These are phyloP conservation scores for Leptosomus discolor DNA, from an alignment of 2,113 vertebrate genomes.

Conservation along the genomic window DNA sequence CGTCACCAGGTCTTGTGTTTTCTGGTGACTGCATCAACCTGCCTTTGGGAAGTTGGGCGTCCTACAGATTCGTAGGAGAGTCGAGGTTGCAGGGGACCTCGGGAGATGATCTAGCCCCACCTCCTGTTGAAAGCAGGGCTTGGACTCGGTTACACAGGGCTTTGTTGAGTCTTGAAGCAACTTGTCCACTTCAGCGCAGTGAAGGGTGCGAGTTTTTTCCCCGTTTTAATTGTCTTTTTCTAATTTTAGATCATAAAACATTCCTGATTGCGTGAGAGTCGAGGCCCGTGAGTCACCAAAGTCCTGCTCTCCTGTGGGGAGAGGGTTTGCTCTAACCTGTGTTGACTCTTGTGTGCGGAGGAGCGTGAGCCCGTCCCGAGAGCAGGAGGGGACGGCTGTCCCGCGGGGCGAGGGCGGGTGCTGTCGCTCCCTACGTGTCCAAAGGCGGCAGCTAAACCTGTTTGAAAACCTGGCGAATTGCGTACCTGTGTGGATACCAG, in stretches of 20 bases:
- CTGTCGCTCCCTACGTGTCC: accelerated
- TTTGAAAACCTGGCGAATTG: neutral
- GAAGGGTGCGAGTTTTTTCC: neutral
- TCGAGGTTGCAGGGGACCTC: accelerated
- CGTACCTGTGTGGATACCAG: no score
- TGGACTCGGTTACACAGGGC: neutral
- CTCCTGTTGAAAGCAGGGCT: neutral
- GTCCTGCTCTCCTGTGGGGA: neutral
- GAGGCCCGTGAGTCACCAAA: neutral
- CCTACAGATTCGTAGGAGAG: accelerated
- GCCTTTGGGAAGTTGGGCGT: accelerated
- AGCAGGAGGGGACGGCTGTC: neutral
- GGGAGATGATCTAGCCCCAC: neutral
- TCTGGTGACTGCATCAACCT: accelerated
- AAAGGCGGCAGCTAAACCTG: neutral
- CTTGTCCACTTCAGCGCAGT: neutral
- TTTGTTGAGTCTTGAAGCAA: neutral
- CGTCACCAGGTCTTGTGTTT: accelerated
- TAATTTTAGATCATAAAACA: neutral
- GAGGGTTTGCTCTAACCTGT: neutral
- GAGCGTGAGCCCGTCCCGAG: accelerated
- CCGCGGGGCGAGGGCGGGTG: neutral
- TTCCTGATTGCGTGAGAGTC: neutral
- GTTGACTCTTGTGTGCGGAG: neutral
- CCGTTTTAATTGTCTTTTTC: neutral